These are phyloP conservation scores for Sus cebifrons DNA, from an alignment of 2,797 vertebrate species.

Conservation along the genomic window DNA sequence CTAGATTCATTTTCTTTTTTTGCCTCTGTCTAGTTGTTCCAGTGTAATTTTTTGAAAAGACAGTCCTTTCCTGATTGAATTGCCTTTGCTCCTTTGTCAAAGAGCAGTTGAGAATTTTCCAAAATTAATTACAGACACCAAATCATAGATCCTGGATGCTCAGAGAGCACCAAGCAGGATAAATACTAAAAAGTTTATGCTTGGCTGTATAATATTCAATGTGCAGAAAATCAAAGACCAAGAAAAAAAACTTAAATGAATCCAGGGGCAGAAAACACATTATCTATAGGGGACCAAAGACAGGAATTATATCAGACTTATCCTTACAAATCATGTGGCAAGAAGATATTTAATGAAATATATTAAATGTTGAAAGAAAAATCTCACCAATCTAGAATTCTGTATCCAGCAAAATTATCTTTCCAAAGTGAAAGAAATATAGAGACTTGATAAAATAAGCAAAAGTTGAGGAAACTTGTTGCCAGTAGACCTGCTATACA, in stretches of 20 bases:
- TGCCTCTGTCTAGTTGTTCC: background rate
- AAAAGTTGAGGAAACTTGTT: background rate
- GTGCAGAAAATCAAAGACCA: background rate
- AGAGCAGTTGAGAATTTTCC: background rate
- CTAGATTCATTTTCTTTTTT: background rate
- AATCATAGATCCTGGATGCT: background rate
- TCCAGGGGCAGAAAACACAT: background rate
- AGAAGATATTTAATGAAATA: background rate
- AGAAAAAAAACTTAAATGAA: background rate
- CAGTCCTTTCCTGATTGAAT: background rate
- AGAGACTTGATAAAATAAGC: background rate
- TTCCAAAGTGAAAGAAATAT: background rate
- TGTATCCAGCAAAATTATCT: background rate
- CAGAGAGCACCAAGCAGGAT: background rate
- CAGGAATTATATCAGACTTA: background rate
- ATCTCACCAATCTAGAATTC: background rate
- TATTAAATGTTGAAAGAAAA: background rate
- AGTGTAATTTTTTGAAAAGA: slow-evolving; percentile 9
- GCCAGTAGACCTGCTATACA: background rate
- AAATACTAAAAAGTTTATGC: background rate
- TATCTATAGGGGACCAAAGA: background rate
- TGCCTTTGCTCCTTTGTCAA: background rate
- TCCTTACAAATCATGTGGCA: background rate
- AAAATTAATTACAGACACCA: background rate
- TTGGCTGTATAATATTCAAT: background rate